These are phyloP conservation scores for Erinaceus europaeus DNA, from an alignment of 2,113 vertebrate species.

Conservation along the genomic window DNA sequence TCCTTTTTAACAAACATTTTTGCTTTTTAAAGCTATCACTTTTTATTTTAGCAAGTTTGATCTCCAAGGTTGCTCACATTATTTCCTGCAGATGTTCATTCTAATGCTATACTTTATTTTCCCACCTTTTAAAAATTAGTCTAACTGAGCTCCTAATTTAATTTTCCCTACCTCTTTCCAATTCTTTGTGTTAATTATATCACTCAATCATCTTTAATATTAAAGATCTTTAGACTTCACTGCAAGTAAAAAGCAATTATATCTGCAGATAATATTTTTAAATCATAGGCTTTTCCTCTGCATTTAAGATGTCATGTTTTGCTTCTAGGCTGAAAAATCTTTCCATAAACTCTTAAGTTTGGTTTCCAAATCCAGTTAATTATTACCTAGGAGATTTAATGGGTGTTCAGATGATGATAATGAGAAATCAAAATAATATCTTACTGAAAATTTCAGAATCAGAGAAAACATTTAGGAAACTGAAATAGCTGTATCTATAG, in stretches of 20 bases:
- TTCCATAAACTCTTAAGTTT: conserved; percentile 6
- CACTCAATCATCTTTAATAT: neutral
- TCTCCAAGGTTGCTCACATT: neutral
- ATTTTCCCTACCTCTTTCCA: neutral
- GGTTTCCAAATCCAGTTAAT: neutral
- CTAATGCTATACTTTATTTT: conserved; percentile 5
- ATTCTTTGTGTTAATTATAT: neutral
- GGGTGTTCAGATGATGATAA: neutral
- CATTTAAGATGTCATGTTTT: neutral
- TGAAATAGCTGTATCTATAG: neutral
- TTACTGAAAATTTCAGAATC: conserved; percentile 19
- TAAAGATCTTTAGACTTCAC: neutral
- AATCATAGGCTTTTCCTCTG: neutral
- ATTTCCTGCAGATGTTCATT: conserved; percentile 30
- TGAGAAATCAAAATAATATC: neutral
- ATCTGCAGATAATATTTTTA: neutral
- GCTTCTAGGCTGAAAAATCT: neutral
- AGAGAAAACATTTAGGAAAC: neutral
- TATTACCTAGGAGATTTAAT: neutral
- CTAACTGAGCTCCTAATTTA: neutral
- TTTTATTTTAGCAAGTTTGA: neutral
- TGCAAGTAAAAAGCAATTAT: neutral
- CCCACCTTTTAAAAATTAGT: neutral
- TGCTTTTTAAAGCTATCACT: neutral
- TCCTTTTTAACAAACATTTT: neutral